phyloP scores from a whole-genome alignment of 2,888 invertebrate species.

The Phortica okadai region DNA sequence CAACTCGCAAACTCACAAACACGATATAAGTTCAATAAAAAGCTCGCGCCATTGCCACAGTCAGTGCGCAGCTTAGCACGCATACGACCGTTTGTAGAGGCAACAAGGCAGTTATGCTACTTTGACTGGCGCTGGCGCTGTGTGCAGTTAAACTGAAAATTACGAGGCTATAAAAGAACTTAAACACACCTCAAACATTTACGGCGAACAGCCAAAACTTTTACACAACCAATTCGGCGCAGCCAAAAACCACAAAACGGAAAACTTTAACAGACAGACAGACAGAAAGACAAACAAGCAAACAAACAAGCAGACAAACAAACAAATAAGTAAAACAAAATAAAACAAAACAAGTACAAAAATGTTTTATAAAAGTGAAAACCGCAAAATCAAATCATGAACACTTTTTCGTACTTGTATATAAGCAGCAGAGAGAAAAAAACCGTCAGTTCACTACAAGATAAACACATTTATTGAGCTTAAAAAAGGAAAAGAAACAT shows the following conservation, averaged over 20 bases:
- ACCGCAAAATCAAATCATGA: constrained; percentile 51
- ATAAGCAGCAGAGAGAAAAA: constrained; percentile 47
- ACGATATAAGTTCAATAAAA: constrained; percentile 25
- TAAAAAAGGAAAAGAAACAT: constrained; percentile 43
- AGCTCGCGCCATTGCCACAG: not conserved
- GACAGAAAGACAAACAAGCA: not conserved
- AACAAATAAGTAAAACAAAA: constrained; percentile 8
- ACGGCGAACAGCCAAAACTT: constrained; percentile 18
- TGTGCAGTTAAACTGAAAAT: constrained; percentile 18
- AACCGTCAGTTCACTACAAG: constrained; percentile 47
- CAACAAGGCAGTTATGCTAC: not conserved
- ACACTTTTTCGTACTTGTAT: constrained; percentile 4
- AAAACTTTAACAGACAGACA: constrained; percentile 19
- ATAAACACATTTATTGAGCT: constrained; percentile 68
- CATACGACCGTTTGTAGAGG: not conserved
- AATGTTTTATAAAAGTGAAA: constrained; percentile 7
- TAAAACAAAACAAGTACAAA: constrained; percentile 40
- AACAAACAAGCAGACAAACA: not conserved
- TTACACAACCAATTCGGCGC: constrained; percentile 23
- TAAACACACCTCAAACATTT: constrained; percentile 31
- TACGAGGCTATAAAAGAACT: constrained; percentile 32
- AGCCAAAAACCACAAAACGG: constrained; percentile 19
- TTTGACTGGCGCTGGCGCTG: not conserved
- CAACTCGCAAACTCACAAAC: constrained; percentile 1
- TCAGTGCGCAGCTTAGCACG: not conserved